phyloP scores from a whole-genome alignment of 2,113 vertebrate species.

The Cygnus atratus region DNA sequence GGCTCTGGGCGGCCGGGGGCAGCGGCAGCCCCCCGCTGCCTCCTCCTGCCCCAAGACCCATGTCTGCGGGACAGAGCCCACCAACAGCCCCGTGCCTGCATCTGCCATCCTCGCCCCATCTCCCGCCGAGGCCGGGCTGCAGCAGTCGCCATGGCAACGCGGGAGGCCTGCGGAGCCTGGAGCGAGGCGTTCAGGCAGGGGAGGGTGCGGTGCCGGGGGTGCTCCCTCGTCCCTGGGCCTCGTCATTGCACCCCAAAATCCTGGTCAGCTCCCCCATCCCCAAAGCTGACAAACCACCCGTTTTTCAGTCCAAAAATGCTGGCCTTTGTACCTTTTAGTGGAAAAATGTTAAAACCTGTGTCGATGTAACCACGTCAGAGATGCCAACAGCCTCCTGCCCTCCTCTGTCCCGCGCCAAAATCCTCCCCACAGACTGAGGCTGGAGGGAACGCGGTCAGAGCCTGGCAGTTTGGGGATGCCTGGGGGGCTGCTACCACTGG shows the following conservation, averaged over 20 bases:
- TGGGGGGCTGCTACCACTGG: fast-evolving
- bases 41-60: not conserved
- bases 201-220: not conserved
- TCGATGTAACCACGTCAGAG: fast-evolving
- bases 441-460: fast-evolving
- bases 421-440: fast-evolving
- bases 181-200: fast-evolving
- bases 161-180: not conserved
- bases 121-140: conserved; percentile 24
- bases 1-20: no score
- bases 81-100: not conserved
- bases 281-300: not conserved
- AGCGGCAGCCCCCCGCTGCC: not conserved
- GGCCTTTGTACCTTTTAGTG: not conserved
- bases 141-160: conserved; percentile 9
- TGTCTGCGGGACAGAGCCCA: fast-evolving
- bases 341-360: not conserved
- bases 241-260: not conserved
- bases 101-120: not conserved
- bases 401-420: fast-evolving
- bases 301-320: not conserved
- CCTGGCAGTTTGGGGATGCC: not conserved
- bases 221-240: not conserved
- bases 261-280: not conserved
- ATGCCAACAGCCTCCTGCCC: fast-evolving